Conservation (phyloP, 2,888 invertebrate species). For the Zygaena filipendulae region DNA sequence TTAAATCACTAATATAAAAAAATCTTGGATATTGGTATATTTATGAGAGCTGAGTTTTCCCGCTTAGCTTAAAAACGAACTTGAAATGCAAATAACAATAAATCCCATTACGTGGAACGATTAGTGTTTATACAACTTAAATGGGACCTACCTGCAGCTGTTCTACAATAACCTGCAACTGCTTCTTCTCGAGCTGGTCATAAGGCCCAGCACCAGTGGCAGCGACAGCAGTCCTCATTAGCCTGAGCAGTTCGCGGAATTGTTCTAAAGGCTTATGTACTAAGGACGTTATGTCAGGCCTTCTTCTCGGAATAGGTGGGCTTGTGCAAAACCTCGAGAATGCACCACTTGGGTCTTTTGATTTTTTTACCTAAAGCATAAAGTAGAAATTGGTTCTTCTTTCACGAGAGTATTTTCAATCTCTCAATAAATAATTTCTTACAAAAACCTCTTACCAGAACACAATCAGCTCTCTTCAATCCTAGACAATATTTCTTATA, state of each 20-base stretch:
- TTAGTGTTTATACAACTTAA: too few species aligned
- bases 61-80: too few species aligned
- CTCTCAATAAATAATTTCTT: neutral
- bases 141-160: slow-evolving; percentile 55
- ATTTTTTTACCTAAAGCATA: slow-evolving; percentile 69
- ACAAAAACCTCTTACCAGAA: slow-evolving; percentile 68
- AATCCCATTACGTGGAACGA: too few species aligned
- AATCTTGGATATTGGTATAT: too few species aligned
- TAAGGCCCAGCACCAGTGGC: slow-evolving; percentile 48
- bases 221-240: slow-evolving; percentile 53
- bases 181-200: slow-evolving; percentile 57
- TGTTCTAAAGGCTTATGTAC: slow-evolving; percentile 88
- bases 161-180: slow-evolving; percentile 55
- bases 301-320: slow-evolving; percentile 82
- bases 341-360: slow-evolving; percentile 78
- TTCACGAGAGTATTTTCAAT: neutral
- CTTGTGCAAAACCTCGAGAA: slow-evolving; percentile 84
- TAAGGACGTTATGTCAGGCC: slow-evolving; percentile 86
- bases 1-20: too few species aligned
- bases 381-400: neutral
- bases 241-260: slow-evolving; percentile 55
- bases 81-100: too few species aligned
- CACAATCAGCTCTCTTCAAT: slow-evolving; percentile 86
- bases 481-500: slow-evolving; percentile 88
- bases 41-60: too few species aligned